phyloP scores from a whole-genome alignment of 2,797 vertebrate species.

The Urocyon cinereoargenteus region DNA sequence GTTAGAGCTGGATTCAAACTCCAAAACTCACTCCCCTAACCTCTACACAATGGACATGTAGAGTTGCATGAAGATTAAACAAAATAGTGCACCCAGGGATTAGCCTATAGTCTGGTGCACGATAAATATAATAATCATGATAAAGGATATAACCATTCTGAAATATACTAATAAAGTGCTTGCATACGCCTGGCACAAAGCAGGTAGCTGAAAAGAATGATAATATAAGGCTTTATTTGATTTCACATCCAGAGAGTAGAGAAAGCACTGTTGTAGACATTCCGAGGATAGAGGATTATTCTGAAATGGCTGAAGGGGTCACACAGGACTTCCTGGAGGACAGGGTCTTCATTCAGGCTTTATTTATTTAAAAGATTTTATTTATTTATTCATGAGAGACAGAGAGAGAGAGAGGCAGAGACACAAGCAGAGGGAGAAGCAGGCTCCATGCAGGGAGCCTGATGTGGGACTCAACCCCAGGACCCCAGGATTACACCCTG shows the following conservation, averaged over 20 bases:
- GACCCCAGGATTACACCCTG: too few relatives aligned
- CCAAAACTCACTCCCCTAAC: not conserved
- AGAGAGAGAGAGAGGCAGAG: too few relatives aligned
- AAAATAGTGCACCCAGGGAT: not conserved
- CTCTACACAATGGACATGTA: not conserved
- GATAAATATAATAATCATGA: not conserved
- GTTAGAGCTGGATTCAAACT: not conserved
- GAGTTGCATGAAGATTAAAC: not conserved
- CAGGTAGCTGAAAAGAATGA: not conserved
- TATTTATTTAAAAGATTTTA: too few relatives aligned
- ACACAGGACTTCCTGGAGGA: not conserved
- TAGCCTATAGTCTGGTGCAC: not conserved
- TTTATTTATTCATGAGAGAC: too few relatives aligned
- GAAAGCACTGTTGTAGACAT: not conserved
- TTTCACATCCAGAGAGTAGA: not conserved
- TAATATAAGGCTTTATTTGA: not conserved
- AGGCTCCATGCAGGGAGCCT: too few relatives aligned
- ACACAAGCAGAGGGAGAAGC: too few relatives aligned
- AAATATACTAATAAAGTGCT: not conserved
- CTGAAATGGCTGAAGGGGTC: not conserved
- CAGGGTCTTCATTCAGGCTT: not conserved
- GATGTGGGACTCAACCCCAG: too few relatives aligned
- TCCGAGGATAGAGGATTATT: not conserved
- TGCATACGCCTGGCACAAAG: not conserved
- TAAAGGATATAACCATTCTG: not conserved